Conservation (phyloP, 2,797 vertebrate genomes). For the Hybognathus amarus region DNA sequence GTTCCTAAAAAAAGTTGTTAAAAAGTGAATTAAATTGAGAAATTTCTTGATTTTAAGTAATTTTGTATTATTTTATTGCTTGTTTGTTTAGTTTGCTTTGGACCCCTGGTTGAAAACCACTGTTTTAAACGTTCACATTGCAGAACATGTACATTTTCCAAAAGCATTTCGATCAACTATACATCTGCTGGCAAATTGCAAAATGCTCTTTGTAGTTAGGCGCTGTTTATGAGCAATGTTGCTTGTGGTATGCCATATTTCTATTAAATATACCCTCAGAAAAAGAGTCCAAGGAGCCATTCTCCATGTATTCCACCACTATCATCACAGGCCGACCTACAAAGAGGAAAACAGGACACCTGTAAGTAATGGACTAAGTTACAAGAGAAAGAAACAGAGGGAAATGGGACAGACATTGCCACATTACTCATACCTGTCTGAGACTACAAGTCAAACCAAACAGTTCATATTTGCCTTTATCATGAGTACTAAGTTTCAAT, state of each 20-base stretch:
- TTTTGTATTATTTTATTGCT: too few species aligned
- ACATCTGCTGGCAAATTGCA: not conserved
- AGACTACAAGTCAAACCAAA: constrained; percentile 8
- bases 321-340: constrained; percentile 97
- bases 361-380: constrained; percentile 22
- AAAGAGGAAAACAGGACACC: constrained; percentile 62
- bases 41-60: too few species aligned
- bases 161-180: too few species aligned
- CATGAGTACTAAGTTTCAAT: not conserved
- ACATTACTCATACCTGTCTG: not conserved
- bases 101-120: too few species aligned
- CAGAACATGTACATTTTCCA: too few species aligned
- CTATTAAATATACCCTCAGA: constrained; percentile 83
- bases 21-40: too few species aligned
- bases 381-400: constrained; percentile 1
- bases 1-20: too few species aligned
- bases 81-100: too few species aligned
- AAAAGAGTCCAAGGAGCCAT: constrained; percentile 95
- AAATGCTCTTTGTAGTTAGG: not conserved
- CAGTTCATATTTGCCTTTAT: not conserved
- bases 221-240: not conserved
- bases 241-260: not conserved
- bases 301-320: constrained; percentile 98
- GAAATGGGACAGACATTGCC: not conserved
- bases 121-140: too few species aligned